phyloP scores from a whole-genome alignment of 2,797 vertebrate species.

The Antrozous pallidus region DNA sequence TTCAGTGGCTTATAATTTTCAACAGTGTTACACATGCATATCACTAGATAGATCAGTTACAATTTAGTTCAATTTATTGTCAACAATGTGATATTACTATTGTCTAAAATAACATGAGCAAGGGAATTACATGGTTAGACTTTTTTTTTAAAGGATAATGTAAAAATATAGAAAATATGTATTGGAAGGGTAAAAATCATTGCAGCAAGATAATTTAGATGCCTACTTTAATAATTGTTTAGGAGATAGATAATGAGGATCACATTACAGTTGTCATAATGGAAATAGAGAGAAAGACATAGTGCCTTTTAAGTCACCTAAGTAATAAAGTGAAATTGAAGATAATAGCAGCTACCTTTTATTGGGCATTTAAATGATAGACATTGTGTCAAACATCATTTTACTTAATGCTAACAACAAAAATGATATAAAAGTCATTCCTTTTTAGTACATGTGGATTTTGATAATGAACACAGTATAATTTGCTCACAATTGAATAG shows the following conservation, averaged over 20 bases:
- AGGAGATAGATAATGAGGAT: background rate
- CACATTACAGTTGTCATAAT: background rate
- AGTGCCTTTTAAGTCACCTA: background rate
- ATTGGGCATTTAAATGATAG: background rate
- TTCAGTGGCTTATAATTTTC: background rate
- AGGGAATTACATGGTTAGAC: background rate
- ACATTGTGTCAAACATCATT: background rate
- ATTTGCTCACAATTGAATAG: background rate
- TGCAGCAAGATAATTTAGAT: background rate
- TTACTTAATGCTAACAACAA: background rate
- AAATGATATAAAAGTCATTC: background rate
- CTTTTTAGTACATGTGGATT: background rate
- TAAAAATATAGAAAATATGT: background rate
- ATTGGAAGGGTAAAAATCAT: background rate
- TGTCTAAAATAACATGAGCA: slow-evolving; percentile 4
- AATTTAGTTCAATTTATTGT: background rate
- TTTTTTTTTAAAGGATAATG: background rate
- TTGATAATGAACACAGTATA: background rate
- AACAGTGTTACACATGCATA: background rate
- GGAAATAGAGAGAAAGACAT: background rate
- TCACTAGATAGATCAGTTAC: background rate
- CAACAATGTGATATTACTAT: background rate
- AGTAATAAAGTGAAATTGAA: background rate
- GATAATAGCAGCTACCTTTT: background rate
- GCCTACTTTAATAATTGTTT: background rate